Evolutionary conservation across 2,113 vertebrate genomes (phyloP).

Genomic region (Corythoichthys intestinalis): DNA sequence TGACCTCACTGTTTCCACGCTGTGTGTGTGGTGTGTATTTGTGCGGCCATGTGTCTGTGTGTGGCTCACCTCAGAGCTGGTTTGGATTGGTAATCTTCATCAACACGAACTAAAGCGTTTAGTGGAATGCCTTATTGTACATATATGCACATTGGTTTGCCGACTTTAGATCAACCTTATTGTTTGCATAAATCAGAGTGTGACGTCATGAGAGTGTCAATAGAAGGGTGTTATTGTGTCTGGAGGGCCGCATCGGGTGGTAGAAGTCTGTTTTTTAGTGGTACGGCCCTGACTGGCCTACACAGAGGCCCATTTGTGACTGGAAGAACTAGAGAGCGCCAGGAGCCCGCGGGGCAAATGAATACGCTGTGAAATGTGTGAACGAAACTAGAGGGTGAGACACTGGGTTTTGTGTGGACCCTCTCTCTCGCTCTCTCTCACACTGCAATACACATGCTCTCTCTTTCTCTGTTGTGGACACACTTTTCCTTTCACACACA

Average conservation of each 20-base stretch:
- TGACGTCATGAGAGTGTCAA: conserved; percentile 50
- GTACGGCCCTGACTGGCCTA: conserved; percentile 19
- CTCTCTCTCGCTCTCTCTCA: neutral
- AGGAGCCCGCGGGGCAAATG: conserved; percentile 58
- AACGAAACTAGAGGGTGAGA: conserved; percentile 51
- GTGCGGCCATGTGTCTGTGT: neutral
- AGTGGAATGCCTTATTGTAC: conserved; percentile 33
- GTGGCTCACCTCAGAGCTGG: conserved; percentile 12
- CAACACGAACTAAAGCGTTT: conserved; percentile 22
- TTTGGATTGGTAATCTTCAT: conserved; percentile 41
- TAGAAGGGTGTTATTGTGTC: conserved; percentile 56
- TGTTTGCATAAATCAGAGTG: conserved; percentile 16
- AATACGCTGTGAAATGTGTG: conserved; percentile 60
- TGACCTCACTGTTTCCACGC: conserved; percentile 32
- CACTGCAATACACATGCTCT: conserved; percentile 13
- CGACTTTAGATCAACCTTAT: conserved; percentile 4
- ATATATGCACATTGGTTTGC: conserved; percentile 10
- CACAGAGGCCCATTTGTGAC: conserved; percentile 66
- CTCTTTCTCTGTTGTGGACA: conserved; percentile 34
- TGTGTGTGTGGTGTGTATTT: neutral
- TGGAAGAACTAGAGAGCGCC: conserved; percentile 38
- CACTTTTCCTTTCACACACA: conserved; percentile 52
- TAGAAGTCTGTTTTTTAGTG: conserved; percentile 39
- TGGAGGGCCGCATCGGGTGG: conserved; percentile 37
- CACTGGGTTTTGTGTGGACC: conserved; percentile 59